Evolutionary conservation across 2,797 vertebrate genomes (phyloP).

Genomic region (Dendrocincla fuliginosa): DNA sequence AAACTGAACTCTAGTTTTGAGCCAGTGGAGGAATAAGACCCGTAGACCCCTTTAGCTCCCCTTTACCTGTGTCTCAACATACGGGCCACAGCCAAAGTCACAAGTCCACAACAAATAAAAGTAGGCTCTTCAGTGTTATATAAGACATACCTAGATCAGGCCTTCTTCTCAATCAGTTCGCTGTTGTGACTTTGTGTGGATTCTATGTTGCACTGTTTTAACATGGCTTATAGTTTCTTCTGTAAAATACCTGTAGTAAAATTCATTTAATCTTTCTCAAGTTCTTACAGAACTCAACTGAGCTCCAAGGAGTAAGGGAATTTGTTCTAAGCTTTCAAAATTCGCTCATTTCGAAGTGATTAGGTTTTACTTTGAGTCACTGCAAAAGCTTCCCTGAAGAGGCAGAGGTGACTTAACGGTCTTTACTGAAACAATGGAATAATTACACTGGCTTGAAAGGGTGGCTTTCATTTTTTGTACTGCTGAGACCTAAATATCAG

Average conservation of each 20-base stretch:
- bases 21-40: not conserved
- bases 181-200: constrained; percentile 12
- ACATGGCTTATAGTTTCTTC: not conserved
- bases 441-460: not conserved
- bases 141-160: not conserved
- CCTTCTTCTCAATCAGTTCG: not conserved
- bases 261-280: not conserved
- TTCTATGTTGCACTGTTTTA: constrained; percentile 14
- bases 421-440: not conserved
- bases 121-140: not conserved
- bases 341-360: not conserved
- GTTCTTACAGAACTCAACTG: not conserved
- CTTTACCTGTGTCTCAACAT: not conserved
- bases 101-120: not conserved
- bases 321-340: not conserved
- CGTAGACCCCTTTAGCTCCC: not conserved
- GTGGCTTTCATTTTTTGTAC: not conserved
- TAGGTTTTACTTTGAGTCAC: not conserved
- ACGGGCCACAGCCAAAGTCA: not conserved
- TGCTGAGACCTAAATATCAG: not conserved
- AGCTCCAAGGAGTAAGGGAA: not conserved
- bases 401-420: not conserved
- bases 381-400: not conserved
- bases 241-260: not conserved
- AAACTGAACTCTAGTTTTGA: not conserved